Percentiles rank a stretch among this genome's conserved stretches.
These are phyloP conservation scores for Gymnoscelis rufifasciata DNA, from an alignment of 2,888 invertebrate species.

Conservation along the genomic window DNA sequence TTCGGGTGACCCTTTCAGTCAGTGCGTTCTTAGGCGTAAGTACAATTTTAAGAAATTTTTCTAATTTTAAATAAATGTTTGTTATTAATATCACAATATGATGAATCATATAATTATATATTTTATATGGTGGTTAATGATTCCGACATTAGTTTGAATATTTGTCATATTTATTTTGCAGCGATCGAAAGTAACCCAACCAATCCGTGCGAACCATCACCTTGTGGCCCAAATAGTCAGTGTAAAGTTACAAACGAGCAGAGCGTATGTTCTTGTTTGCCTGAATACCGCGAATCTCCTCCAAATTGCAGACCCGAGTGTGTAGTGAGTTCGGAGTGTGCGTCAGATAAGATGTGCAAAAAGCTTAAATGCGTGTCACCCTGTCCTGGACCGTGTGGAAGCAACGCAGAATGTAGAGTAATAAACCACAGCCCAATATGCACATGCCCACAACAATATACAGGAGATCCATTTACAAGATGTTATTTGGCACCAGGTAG, in stretches of 20 bases:
- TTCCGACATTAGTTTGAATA: too few species aligned
- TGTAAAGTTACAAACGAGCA: constrained; percentile 78
- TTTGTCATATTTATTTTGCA: too few species aligned
- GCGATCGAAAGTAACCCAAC: constrained; percentile 52
- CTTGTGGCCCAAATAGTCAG: constrained; percentile 82
- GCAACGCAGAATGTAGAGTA: constrained; percentile 84
- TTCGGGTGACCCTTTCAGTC: constrained; percentile 85
- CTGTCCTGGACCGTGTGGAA: constrained; percentile 85
- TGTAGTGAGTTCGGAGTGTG: constrained; percentile 84
- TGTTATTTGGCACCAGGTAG: constrained; percentile 77
- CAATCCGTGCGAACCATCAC: constrained; percentile 79
- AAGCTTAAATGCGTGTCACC: constrained; percentile 85
- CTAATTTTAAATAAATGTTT: too few species aligned
- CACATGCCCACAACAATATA: constrained; percentile 79
- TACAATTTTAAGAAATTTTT: too few species aligned
- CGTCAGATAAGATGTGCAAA: constrained; percentile 81
- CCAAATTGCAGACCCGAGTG: constrained; percentile 87
- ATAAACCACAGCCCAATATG: constrained; percentile 86
- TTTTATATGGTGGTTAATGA: too few species aligned
- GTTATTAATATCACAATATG: too few species aligned
- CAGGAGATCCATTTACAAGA: constrained; percentile 83
- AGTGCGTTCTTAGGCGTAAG: constrained; percentile 71
- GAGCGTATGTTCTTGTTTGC: constrained; percentile 85
- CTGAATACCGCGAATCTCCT: constrained; percentile 82
- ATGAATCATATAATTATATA: too few species aligned